phyloP scores from a whole-genome alignment of 2,797 vertebrate species.

The Myotis planiceps region DNA sequence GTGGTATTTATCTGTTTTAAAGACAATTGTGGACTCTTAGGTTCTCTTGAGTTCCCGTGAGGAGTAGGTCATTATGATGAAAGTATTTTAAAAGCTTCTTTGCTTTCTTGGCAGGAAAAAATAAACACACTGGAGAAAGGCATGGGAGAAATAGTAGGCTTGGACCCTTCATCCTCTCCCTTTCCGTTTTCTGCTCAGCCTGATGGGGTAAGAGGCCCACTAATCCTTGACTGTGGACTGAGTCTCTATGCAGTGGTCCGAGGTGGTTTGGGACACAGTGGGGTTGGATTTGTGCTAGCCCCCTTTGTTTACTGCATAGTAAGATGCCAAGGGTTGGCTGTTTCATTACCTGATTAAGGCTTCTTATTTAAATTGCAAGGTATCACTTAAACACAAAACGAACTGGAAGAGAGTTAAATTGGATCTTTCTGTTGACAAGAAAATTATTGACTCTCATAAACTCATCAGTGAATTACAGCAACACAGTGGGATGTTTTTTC shows the following conservation, averaged over 20 bases:
- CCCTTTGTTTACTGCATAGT: not conserved
- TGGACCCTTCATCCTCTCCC: not conserved
- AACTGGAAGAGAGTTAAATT: slow-evolving; percentile 45
- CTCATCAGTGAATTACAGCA: slow-evolving; percentile 41
- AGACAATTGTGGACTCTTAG: not conserved
- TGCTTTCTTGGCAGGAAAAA: not conserved
- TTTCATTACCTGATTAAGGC: slow-evolving; percentile 56
- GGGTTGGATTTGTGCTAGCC: not conserved
- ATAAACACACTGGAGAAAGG: not conserved
- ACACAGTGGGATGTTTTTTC: slow-evolving; percentile 20
- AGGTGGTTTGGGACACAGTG: not conserved
- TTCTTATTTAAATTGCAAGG: slow-evolving; percentile 46
- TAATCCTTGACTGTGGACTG: not conserved
- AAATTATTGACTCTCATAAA: slow-evolving; percentile 50
- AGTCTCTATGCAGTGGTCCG: not conserved
- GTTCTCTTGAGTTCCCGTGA: not conserved
- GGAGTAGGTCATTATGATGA: not conserved
- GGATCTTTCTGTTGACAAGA: slow-evolving; percentile 58
- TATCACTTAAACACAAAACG: slow-evolving; percentile 43
- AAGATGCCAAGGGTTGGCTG: not conserved
- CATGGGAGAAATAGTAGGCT: not conserved
- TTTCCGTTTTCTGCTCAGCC: not conserved
- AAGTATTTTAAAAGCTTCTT: not conserved
- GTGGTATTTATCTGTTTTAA: not conserved
- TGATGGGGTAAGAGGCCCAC: not conserved